phyloP scores from a whole-genome alignment of 2,113 vertebrate species.

The Cinclus cinclus region DNA sequence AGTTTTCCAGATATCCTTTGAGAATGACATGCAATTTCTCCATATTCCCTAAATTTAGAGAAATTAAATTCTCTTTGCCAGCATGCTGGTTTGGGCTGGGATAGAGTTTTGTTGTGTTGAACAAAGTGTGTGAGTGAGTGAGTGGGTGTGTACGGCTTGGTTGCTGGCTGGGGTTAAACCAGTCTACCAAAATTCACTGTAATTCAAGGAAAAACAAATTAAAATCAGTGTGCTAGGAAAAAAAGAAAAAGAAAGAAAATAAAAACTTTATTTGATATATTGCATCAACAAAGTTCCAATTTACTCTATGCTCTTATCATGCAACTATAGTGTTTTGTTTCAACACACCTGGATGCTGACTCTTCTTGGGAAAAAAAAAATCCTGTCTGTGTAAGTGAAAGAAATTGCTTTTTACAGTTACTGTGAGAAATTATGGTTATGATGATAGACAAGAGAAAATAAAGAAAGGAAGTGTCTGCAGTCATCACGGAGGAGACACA shows the following conservation, averaged over 20 bases:
- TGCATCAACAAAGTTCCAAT: not conserved
- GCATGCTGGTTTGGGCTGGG: not conserved
- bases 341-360: not conserved
- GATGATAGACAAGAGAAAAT: not conserved
- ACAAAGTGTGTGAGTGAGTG: fast-evolving
- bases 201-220: not conserved
- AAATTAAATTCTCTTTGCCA: not conserved
- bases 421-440: not conserved
- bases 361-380: not conserved
- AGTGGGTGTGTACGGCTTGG: not conserved
- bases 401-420: not conserved
- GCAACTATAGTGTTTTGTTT: not conserved
- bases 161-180: not conserved
- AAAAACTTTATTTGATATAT: not conserved
- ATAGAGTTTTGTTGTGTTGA: not conserved
- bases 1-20: not conserved
- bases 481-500: not conserved
- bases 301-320: not conserved
- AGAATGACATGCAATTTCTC: not conserved
- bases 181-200: not conserved
- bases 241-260: not conserved
- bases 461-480: not conserved
- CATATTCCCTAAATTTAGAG: not conserved
- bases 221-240: not conserved
- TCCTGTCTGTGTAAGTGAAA: not conserved